Evolutionary conservation across 2,888 invertebrate species (phyloP).

Genomic region (Pinctada fucata): DNA sequence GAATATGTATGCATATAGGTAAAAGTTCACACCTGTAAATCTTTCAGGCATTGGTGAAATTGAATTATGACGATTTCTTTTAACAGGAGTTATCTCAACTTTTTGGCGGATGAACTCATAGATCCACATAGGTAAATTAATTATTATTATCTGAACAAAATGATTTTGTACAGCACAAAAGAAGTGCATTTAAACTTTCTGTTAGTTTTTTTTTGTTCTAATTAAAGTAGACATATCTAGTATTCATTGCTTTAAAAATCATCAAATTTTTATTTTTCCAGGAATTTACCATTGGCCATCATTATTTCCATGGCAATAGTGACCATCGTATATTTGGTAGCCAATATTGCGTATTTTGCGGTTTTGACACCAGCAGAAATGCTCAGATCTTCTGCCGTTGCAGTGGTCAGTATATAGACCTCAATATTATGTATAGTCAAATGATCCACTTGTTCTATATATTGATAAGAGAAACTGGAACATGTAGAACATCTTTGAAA

Average conservation of each 20-base stretch:
- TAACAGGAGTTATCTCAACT: constrained; percentile 74
- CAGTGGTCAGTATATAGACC: constrained; percentile 81
- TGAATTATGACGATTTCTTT: not conserved
- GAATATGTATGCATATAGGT: not conserved
- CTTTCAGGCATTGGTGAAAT: no score
- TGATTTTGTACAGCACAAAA: no score
- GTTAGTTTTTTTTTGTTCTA: no score
- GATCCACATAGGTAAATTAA: constrained; percentile 67
- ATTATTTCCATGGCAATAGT: constrained; percentile 68
- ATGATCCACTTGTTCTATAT: no score
- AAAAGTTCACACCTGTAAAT: not conserved
- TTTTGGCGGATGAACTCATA: constrained; percentile 77
- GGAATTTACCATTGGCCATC: constrained; percentile 71
- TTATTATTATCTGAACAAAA: not conserved
- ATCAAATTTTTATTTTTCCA: constrained; percentile 43
- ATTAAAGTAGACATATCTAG: no score
- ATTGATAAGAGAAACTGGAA: no score
- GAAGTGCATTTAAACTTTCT: no score
- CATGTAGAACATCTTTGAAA: no score
- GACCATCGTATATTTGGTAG: constrained; percentile 65
- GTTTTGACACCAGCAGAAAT: constrained; percentile 69
- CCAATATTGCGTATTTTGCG: constrained; percentile 71
- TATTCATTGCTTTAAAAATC: no score
- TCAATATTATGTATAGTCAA: not conserved
- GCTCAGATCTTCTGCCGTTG: constrained; percentile 68